These are phyloP conservation scores for Cherax destructor DNA, from an alignment of 1,140 invertebrate species.

Conservation along the genomic window DNA sequence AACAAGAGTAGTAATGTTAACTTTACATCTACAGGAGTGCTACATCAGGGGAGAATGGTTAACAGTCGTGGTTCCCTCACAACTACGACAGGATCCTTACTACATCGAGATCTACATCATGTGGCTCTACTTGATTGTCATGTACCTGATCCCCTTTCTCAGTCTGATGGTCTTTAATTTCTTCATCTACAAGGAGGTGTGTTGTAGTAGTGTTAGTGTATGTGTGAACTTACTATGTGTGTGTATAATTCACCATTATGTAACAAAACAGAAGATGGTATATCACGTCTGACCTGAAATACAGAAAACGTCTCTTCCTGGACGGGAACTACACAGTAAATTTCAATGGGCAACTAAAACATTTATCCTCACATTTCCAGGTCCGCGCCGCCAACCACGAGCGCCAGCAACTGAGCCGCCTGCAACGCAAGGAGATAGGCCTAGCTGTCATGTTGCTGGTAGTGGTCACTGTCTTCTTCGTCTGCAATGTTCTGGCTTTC, in stretches of 20 bases:
- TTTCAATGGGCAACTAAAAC: too few relatives aligned
- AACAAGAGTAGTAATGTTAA: too few relatives aligned
- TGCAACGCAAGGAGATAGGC: conserved; percentile 86
- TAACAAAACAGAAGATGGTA: too few relatives aligned
- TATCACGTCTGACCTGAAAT: too few relatives aligned
- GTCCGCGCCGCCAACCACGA: conserved; percentile 86
- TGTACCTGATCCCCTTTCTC: conserved; percentile 92
- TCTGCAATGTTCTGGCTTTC: too few relatives aligned
- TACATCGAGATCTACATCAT: conserved; percentile 93
- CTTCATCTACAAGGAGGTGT: conserved; percentile 88
- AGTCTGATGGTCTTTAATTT: conserved; percentile 90
- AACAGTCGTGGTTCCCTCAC: conserved; percentile 81
- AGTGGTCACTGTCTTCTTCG: conserved; percentile 76
- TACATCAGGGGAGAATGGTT: conserved; percentile 68
- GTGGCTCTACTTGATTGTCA: conserved; percentile 93
- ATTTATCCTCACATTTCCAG: conserved; percentile 76
- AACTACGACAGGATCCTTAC: conserved; percentile 82
- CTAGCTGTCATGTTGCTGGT: conserved; percentile 79
- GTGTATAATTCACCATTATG: too few relatives aligned
- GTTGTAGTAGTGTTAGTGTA: neutral
- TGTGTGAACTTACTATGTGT: too few relatives aligned
- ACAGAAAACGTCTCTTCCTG: too few relatives aligned
- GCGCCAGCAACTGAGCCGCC: conserved; percentile 84
- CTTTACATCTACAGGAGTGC: conserved; percentile 21
- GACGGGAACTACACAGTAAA: too few relatives aligned